Evolutionary conservation across 2,113 vertebrate species (phyloP).

Genomic region (Cyphotilapia sp.): DNA sequence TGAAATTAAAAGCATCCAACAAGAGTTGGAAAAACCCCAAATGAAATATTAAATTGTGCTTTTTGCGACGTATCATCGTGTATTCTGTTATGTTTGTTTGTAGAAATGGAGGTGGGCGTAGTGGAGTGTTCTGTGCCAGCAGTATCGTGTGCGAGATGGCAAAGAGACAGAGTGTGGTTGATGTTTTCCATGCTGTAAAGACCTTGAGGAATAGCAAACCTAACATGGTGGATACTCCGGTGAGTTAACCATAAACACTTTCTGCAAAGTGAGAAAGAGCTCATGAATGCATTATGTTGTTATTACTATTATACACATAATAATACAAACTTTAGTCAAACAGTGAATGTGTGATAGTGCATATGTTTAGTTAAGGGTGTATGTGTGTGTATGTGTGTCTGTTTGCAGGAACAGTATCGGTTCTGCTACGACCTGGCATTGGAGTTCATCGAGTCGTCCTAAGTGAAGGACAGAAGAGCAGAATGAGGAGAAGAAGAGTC

Average conservation of each 20-base stretch:
- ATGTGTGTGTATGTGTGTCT: not conserved
- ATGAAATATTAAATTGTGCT: not conserved
- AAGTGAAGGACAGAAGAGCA: conserved; percentile 39
- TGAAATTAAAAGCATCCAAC: not conserved
- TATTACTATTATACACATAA: not conserved
- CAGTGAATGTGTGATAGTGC: not conserved
- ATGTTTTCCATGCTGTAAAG: conserved; percentile 96
- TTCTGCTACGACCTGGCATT: conserved; percentile 95
- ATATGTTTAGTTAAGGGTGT: not conserved
- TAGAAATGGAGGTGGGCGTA: conserved; percentile 93
- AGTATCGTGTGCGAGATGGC: conserved; percentile 98
- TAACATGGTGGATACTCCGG: conserved; percentile 98
- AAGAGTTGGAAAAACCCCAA: not conserved
- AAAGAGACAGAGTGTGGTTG: conserved; percentile 95
- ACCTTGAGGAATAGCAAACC: conserved; percentile 96
- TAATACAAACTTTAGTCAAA: not conserved
- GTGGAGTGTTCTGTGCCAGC: conserved; percentile 94
- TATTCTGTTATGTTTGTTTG: not conserved
- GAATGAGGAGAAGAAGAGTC: conserved; percentile 25
- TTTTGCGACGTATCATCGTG: not conserved
- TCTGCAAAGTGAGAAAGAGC: not conserved
- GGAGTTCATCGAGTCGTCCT: conserved; percentile 95
- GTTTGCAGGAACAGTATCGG: conserved; percentile 91
- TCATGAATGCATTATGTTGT: not conserved
- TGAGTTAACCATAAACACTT: conserved; percentile 58